Conservation (phyloP, 2,797 vertebrate genomes). For the Sphenopsis melanotis region DNA sequence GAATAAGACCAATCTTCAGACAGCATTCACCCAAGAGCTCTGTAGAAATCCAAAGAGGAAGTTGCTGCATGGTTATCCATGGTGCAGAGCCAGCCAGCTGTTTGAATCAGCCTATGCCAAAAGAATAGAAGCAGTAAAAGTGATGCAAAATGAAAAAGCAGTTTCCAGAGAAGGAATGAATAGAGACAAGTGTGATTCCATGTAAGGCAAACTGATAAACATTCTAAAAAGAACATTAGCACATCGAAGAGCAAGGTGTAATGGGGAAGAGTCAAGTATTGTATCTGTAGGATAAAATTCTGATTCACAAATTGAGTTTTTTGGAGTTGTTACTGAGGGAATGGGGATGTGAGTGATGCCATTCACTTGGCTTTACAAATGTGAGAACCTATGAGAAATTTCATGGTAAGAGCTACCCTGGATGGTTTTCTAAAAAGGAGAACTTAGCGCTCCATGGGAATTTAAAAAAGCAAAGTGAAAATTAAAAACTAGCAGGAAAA, state of each 20-base stretch:
- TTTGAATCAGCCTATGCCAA: not conserved
- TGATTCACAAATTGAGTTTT: not conserved
- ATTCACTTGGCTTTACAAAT: not conserved
- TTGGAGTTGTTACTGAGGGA: not conserved
- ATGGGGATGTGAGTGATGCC: not conserved
- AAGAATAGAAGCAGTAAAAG: not conserved
- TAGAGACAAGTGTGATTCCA: not conserved
- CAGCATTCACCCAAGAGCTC: not conserved
- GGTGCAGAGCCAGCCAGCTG: not conserved
- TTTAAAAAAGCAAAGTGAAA: not conserved
- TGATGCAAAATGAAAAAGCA: not conserved
- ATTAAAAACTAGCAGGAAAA: not conserved
- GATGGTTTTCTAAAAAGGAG: not conserved
- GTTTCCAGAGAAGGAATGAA: not conserved
- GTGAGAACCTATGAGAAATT: not conserved
- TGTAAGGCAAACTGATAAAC: not conserved
- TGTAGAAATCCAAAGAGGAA: slow-evolving; percentile 5
- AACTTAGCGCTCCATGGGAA: not conserved
- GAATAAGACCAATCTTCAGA: not conserved
- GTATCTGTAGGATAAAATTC: not conserved
- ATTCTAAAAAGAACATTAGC: not conserved
- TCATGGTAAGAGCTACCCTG: not conserved
- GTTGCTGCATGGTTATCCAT: not conserved
- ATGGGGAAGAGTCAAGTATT: not conserved
- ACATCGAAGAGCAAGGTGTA: not conserved